Conservation (phyloP, 2,888 invertebrate genomes). For the Eupeodes luniger region DNA sequence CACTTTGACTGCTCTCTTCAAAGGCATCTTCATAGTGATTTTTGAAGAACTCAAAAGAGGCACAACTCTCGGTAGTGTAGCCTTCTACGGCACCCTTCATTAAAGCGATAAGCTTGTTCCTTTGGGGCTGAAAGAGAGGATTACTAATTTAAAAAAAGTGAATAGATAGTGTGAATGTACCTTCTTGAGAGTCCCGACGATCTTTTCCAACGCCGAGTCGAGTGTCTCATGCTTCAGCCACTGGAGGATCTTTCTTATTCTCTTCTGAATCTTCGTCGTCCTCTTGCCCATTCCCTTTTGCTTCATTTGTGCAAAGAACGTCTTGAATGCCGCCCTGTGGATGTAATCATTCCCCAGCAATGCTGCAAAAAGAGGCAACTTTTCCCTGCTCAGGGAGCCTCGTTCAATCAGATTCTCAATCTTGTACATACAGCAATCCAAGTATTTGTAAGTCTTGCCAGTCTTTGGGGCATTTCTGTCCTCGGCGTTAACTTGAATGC, state of each 20-base stretch:
- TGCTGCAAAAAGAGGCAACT: constrained; percentile 92
- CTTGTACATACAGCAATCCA: constrained; percentile 89
- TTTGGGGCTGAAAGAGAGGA: constrained; percentile 81
- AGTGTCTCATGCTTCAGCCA: constrained; percentile 91
- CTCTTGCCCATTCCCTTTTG: constrained; percentile 83
- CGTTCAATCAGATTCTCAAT: constrained; percentile 88
- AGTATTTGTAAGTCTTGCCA: constrained; percentile 80
- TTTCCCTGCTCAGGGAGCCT: constrained; percentile 87
- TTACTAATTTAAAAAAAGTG: too few relatives aligned
- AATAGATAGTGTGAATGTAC: constrained; percentile 16
- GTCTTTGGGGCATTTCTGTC: constrained; percentile 67
- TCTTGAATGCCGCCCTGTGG: constrained; percentile 87
- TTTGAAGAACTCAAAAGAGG: constrained; percentile 86
- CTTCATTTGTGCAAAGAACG: constrained; percentile 88
- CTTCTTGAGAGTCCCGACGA: constrained; percentile 87
- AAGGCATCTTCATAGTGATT: constrained; percentile 79
- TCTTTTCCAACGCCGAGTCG: constrained; percentile 88
- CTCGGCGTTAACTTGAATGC: constrained; percentile 76
- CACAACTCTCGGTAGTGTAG: constrained; percentile 87
- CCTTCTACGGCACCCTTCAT: constrained; percentile 88
- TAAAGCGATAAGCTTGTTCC: constrained; percentile 85
- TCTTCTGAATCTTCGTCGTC: constrained; percentile 87
- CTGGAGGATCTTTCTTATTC: constrained; percentile 89
- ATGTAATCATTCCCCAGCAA: constrained; percentile 96
- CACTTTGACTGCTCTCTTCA: constrained; percentile 59